Evolutionary conservation across 1,140 invertebrate species (phyloP), one percentile per base, ranked within the genome.

Genomic region (Penaeus chinensis): DNA sequence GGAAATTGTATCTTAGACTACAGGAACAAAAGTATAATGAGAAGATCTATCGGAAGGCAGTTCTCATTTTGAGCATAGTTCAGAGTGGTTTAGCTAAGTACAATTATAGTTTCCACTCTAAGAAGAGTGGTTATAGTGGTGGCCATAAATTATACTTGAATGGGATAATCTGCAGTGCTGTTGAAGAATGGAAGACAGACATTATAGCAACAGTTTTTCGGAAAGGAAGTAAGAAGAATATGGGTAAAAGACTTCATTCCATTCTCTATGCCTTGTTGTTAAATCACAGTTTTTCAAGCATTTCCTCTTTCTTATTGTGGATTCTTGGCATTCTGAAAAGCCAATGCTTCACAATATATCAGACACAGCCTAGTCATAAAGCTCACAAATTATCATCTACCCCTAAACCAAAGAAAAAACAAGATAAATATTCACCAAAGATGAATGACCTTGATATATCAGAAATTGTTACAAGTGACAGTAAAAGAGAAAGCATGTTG

Each of bases 241-340:
- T 85, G 60, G 19, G 62, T 66, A 37, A 66, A 32, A 27, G 77
- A 65, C 60, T 85, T n/a, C 84, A 85, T 63, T 85, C 84, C 54
- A 85, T 85, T 20, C 63, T 85, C 11, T 85, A 80, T 65, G 62
- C 84, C 19, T 85, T 47, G 78, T 79, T 85, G 63, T 42, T 85
- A 5, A 19, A 60, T 19, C 47, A 63, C 54, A 63, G 66, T 69
- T 79, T 66, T 63, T 19, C 27, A 19, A 74, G 84, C n/a, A 27
- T 85, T n/a, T 65, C 84, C 60, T 11, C n/a, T 27, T 85, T 85
- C 79, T 13, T 85, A 42, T 13, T 32, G 37, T 85, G 84, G 84
- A 37, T 85, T 60, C 61, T 22, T 37, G 66, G 32, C 66, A 66
- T 85, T 69, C 18, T 85, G 7, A 85, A 42, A 62, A 47, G 62